Evolutionary conservation across 2,113 vertebrate species (phyloP).

Genomic region (Triplophysa dalaica): DNA sequence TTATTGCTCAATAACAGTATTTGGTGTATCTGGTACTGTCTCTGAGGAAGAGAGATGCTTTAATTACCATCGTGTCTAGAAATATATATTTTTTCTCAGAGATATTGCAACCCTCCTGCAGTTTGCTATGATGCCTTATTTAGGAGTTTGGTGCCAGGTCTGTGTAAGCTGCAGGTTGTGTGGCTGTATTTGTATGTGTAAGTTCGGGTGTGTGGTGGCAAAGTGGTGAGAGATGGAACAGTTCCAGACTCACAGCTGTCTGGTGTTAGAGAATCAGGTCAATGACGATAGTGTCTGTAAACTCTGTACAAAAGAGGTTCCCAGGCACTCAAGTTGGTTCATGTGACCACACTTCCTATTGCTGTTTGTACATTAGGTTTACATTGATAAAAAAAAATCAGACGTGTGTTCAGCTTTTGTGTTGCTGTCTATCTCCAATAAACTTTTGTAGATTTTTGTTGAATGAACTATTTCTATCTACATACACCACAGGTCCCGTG

Average conservation of each 20-base stretch:
- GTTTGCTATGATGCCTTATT: constrained; percentile 6
- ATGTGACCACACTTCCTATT: not conserved
- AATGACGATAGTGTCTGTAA: constrained; percentile 43
- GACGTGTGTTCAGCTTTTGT: constrained; percentile 6
- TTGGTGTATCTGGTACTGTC: constrained; percentile 30
- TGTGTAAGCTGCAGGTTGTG: constrained; percentile 15
- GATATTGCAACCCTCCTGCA: constrained; percentile 19
- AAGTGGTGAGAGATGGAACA: constrained; percentile 50
- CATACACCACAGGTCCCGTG: too few relatives aligned
- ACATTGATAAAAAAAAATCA: constrained; percentile 4
- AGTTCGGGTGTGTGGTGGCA: constrained; percentile 50
- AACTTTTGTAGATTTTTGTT: constrained; percentile 30
- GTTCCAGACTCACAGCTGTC: constrained; percentile 59
- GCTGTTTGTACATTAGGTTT: constrained; percentile 8
- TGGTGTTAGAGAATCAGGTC: constrained; percentile 40
- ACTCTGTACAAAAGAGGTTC: constrained; percentile 36
- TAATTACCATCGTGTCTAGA: not conserved
- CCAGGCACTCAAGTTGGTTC: constrained; percentile 21
- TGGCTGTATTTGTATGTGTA: constrained; percentile 9
- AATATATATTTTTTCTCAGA: not conserved
- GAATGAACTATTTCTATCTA: too few relatives aligned
- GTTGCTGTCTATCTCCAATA: constrained; percentile 19
- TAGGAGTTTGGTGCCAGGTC: constrained; percentile 39
- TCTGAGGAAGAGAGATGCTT: constrained; percentile 29
- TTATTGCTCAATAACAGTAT: constrained; percentile 29